phyloP scores from a whole-genome alignment of 2,113 vertebrate genomes.

The Sander lucioperca region DNA sequence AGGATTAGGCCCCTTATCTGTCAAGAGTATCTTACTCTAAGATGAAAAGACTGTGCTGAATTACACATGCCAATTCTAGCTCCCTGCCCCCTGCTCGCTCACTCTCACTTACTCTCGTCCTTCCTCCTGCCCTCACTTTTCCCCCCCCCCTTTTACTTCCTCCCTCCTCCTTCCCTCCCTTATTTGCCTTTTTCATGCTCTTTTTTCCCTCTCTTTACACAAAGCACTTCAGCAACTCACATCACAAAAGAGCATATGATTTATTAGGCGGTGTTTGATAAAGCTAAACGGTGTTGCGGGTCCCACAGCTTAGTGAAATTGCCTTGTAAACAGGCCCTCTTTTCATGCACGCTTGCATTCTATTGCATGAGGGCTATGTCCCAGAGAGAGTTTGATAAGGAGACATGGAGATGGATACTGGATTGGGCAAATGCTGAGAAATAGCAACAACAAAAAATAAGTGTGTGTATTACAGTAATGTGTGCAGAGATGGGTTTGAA shows the following conservation, averaged over 20 bases:
- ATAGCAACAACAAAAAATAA: conserved; percentile 31
- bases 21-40: conserved; percentile 95
- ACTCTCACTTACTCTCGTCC: conserved; percentile 53
- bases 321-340: conserved; percentile 88
- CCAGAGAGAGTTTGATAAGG: conserved; percentile 79
- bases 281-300: conserved; percentile 90
- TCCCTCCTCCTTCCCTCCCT: conserved; percentile 33
- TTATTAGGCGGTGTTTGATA: conserved; percentile 96
- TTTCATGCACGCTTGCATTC: conserved; percentile 80
- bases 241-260: conserved; percentile 98
- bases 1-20: conserved; percentile 98
- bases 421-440: conserved; percentile 56
- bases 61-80: conserved; percentile 93
- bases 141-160: conserved; percentile 18
- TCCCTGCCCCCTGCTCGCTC: conserved; percentile 68
- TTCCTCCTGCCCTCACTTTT: conserved; percentile 47
- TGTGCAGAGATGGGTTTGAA: neutral
- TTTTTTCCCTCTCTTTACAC: conserved; percentile 78
- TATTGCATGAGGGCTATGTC: conserved; percentile 73
- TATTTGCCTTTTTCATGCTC: conserved; percentile 53
- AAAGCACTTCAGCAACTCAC: conserved; percentile 93
- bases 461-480: conserved; percentile 29
- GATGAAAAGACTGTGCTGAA: conserved; percentile 98
- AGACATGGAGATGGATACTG: conserved; percentile 71
- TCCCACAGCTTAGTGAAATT: conserved; percentile 93